phyloP scores from a whole-genome alignment of 1,140 invertebrate species.

The Papilio xuthus region DNA sequence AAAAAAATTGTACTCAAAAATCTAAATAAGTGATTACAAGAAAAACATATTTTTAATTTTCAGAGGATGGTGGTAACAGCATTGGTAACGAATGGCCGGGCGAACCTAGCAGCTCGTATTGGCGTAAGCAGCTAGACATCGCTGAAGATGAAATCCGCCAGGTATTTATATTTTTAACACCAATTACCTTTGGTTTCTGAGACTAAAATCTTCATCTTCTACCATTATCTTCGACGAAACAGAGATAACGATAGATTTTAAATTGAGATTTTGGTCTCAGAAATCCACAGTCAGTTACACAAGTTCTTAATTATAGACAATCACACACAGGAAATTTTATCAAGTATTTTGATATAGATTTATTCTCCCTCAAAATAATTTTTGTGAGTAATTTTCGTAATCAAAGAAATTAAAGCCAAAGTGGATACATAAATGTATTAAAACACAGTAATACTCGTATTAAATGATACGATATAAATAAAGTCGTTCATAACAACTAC shows the following conservation, averaged over 20 bases:
- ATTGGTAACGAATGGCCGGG: conserved; percentile 74
- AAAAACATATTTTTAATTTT: conserved; percentile 42
- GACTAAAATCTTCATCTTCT: too few relatives aligned
- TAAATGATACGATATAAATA: background rate
- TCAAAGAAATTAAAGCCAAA: too few relatives aligned
- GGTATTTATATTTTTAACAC: conserved; percentile 47
- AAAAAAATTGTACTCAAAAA: conserved; percentile 5
- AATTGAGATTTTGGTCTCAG: too few relatives aligned
- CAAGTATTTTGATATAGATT: too few relatives aligned
- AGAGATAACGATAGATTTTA: too few relatives aligned
- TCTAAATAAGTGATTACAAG: background rate
- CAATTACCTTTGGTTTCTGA: too few relatives aligned
- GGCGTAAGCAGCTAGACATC: conserved; percentile 66
- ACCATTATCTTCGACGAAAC: too few relatives aligned
- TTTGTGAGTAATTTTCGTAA: too few relatives aligned
- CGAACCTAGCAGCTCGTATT: conserved; percentile 67
- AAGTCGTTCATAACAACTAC: background rate
- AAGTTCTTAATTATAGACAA: too few relatives aligned
- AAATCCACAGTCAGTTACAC: too few relatives aligned
- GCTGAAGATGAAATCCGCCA: conserved; percentile 71
- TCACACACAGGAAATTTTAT: too few relatives aligned
- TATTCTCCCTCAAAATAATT: too few relatives aligned
- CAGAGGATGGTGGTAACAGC: conserved; percentile 75
- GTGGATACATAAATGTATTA: background rate
- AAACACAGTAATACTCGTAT: background rate